Evolutionary conservation across 2,888 invertebrate genomes (phyloP).

Genomic region (Spilarctia lutea): DNA sequence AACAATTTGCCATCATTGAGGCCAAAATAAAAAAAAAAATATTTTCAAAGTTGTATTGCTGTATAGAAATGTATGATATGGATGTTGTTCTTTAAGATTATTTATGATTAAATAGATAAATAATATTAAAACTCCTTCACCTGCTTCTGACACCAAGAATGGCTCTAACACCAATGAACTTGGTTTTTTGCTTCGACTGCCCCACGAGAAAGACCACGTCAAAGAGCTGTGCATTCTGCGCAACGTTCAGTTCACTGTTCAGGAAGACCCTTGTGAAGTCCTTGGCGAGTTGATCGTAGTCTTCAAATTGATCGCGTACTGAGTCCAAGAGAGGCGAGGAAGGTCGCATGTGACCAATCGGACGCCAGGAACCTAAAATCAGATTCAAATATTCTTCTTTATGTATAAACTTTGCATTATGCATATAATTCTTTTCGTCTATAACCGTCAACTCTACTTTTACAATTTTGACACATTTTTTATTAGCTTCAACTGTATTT

Average conservation of each 20-base stretch:
- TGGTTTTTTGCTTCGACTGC: constrained; percentile 96
- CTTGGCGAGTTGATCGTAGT: constrained; percentile 97
- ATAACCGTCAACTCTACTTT: background rate
- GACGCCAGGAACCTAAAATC: constrained; percentile 93
- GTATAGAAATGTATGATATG: no score
- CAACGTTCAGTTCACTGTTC: constrained; percentile 92
- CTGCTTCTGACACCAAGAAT: constrained; percentile 96
- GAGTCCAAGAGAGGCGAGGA: constrained; percentile 97
- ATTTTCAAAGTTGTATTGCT: no score
- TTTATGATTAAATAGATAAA: background rate
- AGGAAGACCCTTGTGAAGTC: constrained; percentile 96
- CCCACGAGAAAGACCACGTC: constrained; percentile 97
- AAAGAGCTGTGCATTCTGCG: constrained; percentile 93
- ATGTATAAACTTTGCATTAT: background rate
- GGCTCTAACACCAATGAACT: constrained; percentile 96
- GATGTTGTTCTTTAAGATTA: background rate
- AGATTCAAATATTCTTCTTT: background rate
- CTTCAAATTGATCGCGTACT: constrained; percentile 97
- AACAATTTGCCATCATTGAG: no score
- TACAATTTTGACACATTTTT: no score
- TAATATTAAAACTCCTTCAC: constrained; percentile 70
- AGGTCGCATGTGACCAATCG: constrained; percentile 97
- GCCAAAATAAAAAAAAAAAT: no score
- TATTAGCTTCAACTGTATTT: no score
- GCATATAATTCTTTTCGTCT: background rate